A percentile compares a stretch with the other conserved stretches of the same genome.
Evolutionary conservation across 2,888 invertebrate genomes (phyloP).

Genomic region (Callyntrura guangdongensis): DNA sequence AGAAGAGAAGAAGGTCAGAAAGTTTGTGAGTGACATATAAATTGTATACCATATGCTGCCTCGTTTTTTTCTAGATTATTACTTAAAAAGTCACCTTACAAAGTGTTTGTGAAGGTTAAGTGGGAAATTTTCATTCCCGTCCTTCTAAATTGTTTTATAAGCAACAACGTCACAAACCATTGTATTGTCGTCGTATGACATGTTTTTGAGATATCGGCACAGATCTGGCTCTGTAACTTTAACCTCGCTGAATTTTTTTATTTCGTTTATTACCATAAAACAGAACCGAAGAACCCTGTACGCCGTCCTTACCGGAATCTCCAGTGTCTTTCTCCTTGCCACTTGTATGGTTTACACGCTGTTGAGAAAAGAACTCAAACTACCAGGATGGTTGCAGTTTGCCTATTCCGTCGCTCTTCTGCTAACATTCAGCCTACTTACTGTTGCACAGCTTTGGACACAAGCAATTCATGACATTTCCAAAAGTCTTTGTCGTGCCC

Average conservation of each 20-base stretch:
- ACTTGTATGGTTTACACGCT: conserved; percentile 76
- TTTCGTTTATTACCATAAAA: background rate
- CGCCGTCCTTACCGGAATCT: conserved; percentile 71
- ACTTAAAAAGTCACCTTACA: too few species aligned
- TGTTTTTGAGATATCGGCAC: too few species aligned
- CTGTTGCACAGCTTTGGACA: conserved; percentile 78
- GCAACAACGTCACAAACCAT: too few species aligned
- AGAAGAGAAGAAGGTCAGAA: conserved; percentile 4
- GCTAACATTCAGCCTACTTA: conserved; percentile 73
- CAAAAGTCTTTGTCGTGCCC: conserved; percentile 73
- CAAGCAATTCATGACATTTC: conserved; percentile 72
- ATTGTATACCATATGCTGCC: background rate
- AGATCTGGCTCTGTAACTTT: too few species aligned
- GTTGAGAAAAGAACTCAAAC: conserved; percentile 78
- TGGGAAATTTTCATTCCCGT: too few species aligned
- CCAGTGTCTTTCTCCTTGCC: conserved; percentile 77
- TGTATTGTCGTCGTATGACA: too few species aligned
- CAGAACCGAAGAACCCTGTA: conserved; percentile 65
- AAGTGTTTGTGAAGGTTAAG: too few species aligned
- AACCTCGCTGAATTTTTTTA: conserved; percentile 21
- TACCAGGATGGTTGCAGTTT: conserved; percentile 81
- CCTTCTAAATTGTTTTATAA: too few species aligned
- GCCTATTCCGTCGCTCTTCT: conserved; percentile 74
- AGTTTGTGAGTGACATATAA: conserved; percentile 57
- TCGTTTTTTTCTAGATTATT: too few species aligned